These are phyloP conservation scores for Drosophila persimilis DNA, from an alignment of 1,140 invertebrate species.

Conservation along the genomic window DNA sequence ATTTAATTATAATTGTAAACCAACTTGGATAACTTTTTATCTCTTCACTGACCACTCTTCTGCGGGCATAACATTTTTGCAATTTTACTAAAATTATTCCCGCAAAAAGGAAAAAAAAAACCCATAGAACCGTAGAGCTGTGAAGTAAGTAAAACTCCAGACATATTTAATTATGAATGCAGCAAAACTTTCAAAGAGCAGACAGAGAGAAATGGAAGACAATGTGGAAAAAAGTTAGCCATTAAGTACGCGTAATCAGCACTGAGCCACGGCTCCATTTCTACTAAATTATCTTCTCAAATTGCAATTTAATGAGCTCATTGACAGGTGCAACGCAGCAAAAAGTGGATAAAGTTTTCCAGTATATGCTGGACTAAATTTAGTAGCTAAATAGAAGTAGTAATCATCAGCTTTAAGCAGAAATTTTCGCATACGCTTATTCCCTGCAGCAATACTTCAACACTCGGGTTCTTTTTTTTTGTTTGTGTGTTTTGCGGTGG, in stretches of 20 bases:
- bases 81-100: constrained; percentile 45
- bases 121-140: constrained; percentile 14
- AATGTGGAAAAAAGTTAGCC: constrained; percentile 20
- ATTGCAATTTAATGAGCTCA: constrained; percentile 78
- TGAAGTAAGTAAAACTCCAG: constrained; percentile 45
- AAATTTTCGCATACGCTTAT: constrained; percentile 17
- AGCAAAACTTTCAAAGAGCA: constrained; percentile 32
- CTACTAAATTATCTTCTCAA: constrained; percentile 45
- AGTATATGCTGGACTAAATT: constrained; percentile 50
- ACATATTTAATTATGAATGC: constrained; percentile 65
- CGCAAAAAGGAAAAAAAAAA: constrained; percentile 10
- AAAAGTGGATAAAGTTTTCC: background rate
- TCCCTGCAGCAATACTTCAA: constrained; percentile 30
- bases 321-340: constrained; percentile 52
- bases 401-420: constrained; percentile 51
- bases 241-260: constrained; percentile 45
- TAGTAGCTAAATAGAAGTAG: constrained; percentile 41
- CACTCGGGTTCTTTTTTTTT: constrained; percentile 28
- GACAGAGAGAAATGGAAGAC: constrained; percentile 18
- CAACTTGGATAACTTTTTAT: constrained; percentile 36
- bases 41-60: constrained; percentile 14
- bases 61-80: constrained; percentile 34
- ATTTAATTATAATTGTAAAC: constrained; percentile 18
- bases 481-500: background rate
- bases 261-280: constrained; percentile 45